Evolutionary conservation across 2,113 vertebrate genomes (phyloP).

Genomic region (Oryzias woworae): DNA sequence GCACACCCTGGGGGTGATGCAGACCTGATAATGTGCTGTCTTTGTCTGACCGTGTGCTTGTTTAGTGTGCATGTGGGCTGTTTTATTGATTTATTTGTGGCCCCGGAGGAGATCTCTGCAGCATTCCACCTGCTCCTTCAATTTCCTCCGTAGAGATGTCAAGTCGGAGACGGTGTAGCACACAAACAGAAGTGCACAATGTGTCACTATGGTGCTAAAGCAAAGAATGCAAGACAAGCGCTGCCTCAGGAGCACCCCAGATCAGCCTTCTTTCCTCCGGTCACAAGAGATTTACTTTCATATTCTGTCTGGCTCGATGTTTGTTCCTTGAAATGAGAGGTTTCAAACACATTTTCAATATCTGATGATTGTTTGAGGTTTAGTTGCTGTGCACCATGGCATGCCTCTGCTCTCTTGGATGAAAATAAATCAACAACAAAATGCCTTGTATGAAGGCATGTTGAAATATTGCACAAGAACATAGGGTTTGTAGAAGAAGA

Average conservation of each 20-base stretch:
- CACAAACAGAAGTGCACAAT: slow-evolving; percentile 8
- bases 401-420: too few relatives aligned
- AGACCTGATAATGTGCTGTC: slow-evolving; percentile 24
- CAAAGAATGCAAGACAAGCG: slow-evolving; percentile 45
- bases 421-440: too few relatives aligned
- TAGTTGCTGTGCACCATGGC: too few relatives aligned
- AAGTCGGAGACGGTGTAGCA: slow-evolving; percentile 29
- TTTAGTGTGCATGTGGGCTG: slow-evolving; percentile 3
- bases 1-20: slow-evolving; percentile 16
- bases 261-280: slow-evolving; percentile 1
- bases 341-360: too few relatives aligned
- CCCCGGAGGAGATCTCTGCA: slow-evolving; percentile 52
- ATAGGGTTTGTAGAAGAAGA: too few relatives aligned
- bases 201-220: slow-evolving; percentile 30
- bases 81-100: slow-evolving; percentile 61
- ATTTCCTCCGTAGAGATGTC: slow-evolving; percentile 43
- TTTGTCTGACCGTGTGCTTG: slow-evolving; percentile 21
- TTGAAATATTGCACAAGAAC: too few relatives aligned
- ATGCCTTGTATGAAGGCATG: too few relatives aligned
- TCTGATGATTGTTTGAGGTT: too few relatives aligned
- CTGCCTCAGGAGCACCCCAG: slow-evolving; percentile 50
- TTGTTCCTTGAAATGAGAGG: too few relatives aligned
- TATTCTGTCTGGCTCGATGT: too few relatives aligned
- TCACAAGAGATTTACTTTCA: not conserved
- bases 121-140: slow-evolving; percentile 72